phyloP scores from a whole-genome alignment of 2,113 vertebrate species.

The Riparia riparia region DNA sequence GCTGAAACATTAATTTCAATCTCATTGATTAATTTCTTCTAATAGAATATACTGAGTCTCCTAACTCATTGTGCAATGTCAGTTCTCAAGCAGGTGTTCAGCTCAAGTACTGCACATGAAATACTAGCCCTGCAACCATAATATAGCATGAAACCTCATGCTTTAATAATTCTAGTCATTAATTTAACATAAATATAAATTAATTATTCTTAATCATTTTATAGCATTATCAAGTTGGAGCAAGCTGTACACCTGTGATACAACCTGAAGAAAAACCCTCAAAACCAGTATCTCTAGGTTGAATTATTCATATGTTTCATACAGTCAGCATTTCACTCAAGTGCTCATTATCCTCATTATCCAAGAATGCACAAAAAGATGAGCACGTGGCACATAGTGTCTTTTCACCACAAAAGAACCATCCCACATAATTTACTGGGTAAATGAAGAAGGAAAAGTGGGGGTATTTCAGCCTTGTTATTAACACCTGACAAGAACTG shows the following conservation, averaged over 20 bases:
- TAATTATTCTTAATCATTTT: not conserved
- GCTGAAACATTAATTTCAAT: not conserved
- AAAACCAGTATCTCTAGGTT: not conserved
- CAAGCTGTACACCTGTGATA: not conserved
- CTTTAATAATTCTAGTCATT: not conserved
- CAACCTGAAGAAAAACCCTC: not conserved
- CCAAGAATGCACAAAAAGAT: rapidly evolving
- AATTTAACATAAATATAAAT: not conserved
- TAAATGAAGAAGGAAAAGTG: not conserved
- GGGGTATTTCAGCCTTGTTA: not conserved
- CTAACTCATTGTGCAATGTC: not conserved
- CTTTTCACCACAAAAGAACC: not conserved
- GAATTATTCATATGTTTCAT: not conserved
- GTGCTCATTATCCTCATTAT: not conserved
- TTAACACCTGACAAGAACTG: not conserved
- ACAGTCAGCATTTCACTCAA: not conserved
- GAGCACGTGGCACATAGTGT: rapidly evolving
- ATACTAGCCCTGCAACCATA: not conserved
- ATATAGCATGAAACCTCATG: not conserved
- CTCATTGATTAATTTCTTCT: not conserved
- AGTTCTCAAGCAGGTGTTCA: not conserved
- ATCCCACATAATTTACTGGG: not conserved
- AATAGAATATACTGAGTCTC: not conserved
- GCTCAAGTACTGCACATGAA: not conserved
- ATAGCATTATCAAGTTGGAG: not conserved